phyloP scores from a whole-genome alignment of 1,140 invertebrate genomes.

The Pseudoatta argentina region DNA sequence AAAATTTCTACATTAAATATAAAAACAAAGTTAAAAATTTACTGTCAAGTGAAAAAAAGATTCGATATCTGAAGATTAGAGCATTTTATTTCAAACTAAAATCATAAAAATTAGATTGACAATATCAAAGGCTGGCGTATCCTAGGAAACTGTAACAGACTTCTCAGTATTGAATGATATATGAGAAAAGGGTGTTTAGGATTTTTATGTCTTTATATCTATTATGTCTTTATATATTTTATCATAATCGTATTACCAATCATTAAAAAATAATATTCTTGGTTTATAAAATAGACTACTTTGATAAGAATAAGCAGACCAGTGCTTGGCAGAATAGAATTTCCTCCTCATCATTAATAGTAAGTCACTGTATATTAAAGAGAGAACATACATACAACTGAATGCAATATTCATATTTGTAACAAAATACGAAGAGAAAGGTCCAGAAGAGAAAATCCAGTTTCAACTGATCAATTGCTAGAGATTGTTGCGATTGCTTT shows the following conservation, averaged over 20 bases:
- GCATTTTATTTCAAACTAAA: constrained; percentile 19
- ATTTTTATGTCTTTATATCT: constrained; percentile 3
- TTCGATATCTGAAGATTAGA: constrained; percentile 15
- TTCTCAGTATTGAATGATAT: constrained; percentile 34
- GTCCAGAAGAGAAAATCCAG: neutral
- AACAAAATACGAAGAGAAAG: constrained; percentile 25
- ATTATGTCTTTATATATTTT: constrained; percentile 21
- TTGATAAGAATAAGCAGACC: neutral
- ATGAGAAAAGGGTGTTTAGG: constrained; percentile 15
- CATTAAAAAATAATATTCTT: constrained; percentile 1
- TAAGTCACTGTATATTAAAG: constrained; percentile 17
- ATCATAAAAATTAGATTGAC: constrained; percentile 1
- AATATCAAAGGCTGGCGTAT: constrained; percentile 45
- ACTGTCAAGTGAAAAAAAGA: neutral
- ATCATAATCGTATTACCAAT: constrained; percentile 33
- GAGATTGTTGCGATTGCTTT: constrained; percentile 7
- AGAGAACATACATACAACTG: neutral
- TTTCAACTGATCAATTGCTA: neutral
- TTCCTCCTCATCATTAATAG: constrained; percentile 7
- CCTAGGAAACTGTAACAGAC: constrained; percentile 66
- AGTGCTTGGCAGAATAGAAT: neutral
- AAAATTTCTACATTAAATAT: constrained; percentile 28
- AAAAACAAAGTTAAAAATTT: neutral
- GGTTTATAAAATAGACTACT: neutral
- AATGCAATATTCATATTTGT: constrained; percentile 8